These are phyloP conservation scores for Cryptus armator DNA, from an alignment of 2,888 invertebrate species.

Conservation along the genomic window DNA sequence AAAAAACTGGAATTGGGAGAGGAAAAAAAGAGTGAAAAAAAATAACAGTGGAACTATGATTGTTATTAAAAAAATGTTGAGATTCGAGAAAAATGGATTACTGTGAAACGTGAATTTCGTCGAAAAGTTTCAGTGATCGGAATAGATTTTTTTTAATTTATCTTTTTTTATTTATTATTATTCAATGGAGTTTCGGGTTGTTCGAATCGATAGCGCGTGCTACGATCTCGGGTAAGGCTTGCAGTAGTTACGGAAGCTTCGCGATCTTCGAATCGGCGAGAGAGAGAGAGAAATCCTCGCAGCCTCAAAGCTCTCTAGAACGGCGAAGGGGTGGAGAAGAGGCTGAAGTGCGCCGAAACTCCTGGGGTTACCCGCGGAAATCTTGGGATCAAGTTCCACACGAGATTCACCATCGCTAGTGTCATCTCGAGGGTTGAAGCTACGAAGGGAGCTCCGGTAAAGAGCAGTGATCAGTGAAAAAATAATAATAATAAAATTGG, in stretches of 20 bases:
- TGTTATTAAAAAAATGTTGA: neutral
- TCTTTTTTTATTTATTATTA: neutral
- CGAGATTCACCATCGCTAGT: neutral
- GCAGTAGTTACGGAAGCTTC: neutral
- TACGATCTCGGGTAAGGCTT: slow-evolving; percentile 1
- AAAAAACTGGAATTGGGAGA: neutral
- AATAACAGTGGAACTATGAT: neutral
- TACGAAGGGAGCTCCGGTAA: neutral
- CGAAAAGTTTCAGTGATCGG: slow-evolving; percentile 10
- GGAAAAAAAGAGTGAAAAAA: neutral
- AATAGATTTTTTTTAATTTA: slow-evolving; percentile 1
- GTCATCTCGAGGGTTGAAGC: neutral
- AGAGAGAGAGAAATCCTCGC: neutral
- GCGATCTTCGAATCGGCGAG: slow-evolving; percentile 6
- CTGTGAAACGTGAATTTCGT: slow-evolving; percentile 34
- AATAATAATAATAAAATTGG: slow-evolving; percentile 5
- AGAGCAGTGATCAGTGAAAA: neutral
- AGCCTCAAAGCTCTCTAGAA: neutral
- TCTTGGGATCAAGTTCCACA: slow-evolving; percentile 21
- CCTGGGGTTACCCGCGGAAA: slow-evolving; percentile 22
- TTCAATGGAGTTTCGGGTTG: neutral
- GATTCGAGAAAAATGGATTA: slow-evolving; percentile 39
- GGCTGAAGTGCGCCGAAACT: slow-evolving; percentile 22
- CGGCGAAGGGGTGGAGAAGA: slow-evolving; percentile 9
- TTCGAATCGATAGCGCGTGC: slow-evolving; percentile 10